Percentiles rank a stretch among this genome's conserved stretches.
These are phyloP conservation scores for Hyalella azteca DNA, from an alignment of 2,888 invertebrate species.

Conservation along the genomic window DNA sequence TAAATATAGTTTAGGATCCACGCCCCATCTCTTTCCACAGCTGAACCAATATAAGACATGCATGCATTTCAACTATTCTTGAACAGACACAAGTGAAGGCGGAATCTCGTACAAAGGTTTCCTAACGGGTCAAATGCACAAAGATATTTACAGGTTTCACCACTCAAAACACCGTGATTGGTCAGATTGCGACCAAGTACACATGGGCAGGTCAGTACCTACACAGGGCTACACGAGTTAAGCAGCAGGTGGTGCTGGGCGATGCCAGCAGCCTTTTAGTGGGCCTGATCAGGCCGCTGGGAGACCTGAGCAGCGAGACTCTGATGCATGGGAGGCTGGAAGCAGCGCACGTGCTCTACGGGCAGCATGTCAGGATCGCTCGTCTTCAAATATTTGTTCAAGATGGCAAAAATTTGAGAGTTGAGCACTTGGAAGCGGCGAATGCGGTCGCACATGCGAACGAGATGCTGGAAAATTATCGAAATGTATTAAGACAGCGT, in stretches of 20 bases:
- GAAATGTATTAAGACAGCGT: constrained; percentile 35
- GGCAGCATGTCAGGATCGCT: constrained; percentile 76
- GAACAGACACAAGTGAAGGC: too few relatives aligned
- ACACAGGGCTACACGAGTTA: too few relatives aligned
- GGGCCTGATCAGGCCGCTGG: constrained; percentile 67
- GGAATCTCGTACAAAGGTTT: too few relatives aligned
- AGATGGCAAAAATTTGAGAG: constrained; percentile 94
- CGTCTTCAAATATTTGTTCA: constrained; percentile 90
- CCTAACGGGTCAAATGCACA: too few relatives aligned
- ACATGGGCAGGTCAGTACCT: too few relatives aligned
- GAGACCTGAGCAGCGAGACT: constrained; percentile 70
- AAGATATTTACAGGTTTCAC: too few relatives aligned
- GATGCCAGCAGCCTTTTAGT: constrained; percentile 62
- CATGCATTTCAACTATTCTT: too few relatives aligned
- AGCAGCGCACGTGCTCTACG: constrained; percentile 95
- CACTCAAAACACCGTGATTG: too few relatives aligned
- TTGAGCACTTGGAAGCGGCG: constrained; percentile 91
- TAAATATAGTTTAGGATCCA: too few relatives aligned
- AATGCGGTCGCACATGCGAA: constrained; percentile 96
- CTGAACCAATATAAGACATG: too few relatives aligned
- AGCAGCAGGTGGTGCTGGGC: background rate
- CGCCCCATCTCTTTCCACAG: too few relatives aligned
- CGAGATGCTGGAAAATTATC: constrained; percentile 75
- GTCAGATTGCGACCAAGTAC: too few relatives aligned
- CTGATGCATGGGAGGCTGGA: constrained; percentile 90